Evolutionary conservation across 2,113 vertebrate genomes (phyloP), one percentile per base, ranked within the genome.

Genomic region (Puffinus mauretanicus): DNA sequence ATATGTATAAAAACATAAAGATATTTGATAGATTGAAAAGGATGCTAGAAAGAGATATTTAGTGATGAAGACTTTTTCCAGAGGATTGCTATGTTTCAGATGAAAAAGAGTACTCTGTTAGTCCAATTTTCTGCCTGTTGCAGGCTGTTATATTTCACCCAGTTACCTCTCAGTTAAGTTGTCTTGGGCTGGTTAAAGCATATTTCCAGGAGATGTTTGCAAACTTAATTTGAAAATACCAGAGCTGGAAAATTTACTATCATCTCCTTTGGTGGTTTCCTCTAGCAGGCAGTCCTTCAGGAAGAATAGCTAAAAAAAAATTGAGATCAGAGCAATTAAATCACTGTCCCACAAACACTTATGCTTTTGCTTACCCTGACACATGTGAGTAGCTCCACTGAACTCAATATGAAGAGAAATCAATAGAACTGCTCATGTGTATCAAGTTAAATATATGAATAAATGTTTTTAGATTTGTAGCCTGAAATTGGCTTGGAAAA

Each of bases 321-420:
- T 6, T 2, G 21, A 77, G 34, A 89, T 66, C 57, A 77, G 89
- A 91, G 75, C 80, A 93, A 95, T 90, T 96, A 93, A 94, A 96
- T 96, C 95, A 85, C 83, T 93, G 61, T 94, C 83, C 66, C 22
- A 60, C 69, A 95, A 96, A 95, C 89, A 85, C 88, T 86, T 93
- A 40, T 2, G 80, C 91, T 82, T 82, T 89, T 95, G 81, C 94
- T 95, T 95, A 94, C 64, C 26, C 85, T 94, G 96, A 82, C 93
- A 92, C 89, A 78, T 49, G 61, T 70, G 94, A 96, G 94, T 93
- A 95, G n/a, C 75, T 96, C 42, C 69, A 66, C 89, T 96, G 91
- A 95, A 95, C 78, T 95, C 91, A 94, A 9, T 85, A 73, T 40
- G 69, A 91, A 91, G 51, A 73, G 54, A 93, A 95, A 95, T 86